These are phyloP conservation scores for Apotomis capreana DNA, from an alignment of 2,888 invertebrate species.

Conservation along the genomic window DNA sequence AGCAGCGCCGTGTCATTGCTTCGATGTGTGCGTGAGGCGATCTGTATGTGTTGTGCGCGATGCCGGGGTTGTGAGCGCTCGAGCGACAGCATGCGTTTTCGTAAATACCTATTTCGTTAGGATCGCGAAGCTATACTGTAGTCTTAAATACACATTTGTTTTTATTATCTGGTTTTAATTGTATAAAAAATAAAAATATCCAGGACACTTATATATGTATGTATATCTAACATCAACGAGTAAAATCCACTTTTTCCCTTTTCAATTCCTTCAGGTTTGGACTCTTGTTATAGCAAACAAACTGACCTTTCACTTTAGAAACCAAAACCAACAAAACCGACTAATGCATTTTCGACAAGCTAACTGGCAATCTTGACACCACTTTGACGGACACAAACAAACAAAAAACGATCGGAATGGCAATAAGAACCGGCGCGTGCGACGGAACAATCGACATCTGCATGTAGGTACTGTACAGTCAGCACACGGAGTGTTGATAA, in stretches of 20 bases:
- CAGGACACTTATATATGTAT: neutral
- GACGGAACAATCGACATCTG: conserved; percentile 38
- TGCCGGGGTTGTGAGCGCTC: too few relatives aligned
- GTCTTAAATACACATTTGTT: too few relatives aligned
- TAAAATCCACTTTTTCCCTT: neutral
- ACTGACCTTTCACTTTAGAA: conserved; percentile 28
- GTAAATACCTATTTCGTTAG: too few relatives aligned
- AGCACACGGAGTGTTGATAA: neutral
- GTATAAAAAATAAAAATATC: too few relatives aligned
- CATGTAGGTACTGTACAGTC: conserved; percentile 27
- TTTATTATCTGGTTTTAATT: too few relatives aligned
- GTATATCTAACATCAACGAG: conserved; percentile 1
- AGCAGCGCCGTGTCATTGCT: too few relatives aligned
- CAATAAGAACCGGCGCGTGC: conserved; percentile 40
- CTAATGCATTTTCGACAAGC: conserved; percentile 42
- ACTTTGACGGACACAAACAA: conserved; percentile 35
- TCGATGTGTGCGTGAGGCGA: too few relatives aligned
- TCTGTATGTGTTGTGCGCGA: too few relatives aligned
- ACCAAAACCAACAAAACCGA: conserved; percentile 27
- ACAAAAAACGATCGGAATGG: conserved; percentile 38
- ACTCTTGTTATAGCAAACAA: conserved; percentile 19
- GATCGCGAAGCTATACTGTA: too few relatives aligned
- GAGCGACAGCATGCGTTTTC: too few relatives aligned
- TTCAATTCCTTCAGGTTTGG: neutral
- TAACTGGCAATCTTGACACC: conserved; percentile 35